Evolutionary conservation across 2,888 invertebrate species (phyloP).

Genomic region (Mythimna loreyi): DNA sequence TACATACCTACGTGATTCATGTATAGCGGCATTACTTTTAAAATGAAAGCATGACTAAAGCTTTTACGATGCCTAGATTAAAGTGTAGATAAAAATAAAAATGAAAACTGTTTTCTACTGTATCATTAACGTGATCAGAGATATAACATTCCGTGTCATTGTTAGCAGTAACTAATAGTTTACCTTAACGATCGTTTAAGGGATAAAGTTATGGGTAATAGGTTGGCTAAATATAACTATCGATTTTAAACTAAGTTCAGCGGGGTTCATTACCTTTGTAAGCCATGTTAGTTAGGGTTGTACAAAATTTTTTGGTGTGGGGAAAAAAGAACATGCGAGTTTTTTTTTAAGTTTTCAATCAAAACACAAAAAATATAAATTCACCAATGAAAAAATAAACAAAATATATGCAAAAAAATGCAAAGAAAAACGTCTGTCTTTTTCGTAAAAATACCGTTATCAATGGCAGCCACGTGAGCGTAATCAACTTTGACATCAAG

Average conservation of each 20-base stretch:
- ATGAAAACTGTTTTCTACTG: conserved; percentile 28
- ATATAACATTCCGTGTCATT: conserved; percentile 34
- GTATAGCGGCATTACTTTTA: conserved; percentile 34
- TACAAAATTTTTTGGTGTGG: too few relatives aligned
- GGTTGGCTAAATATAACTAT: conserved; percentile 6
- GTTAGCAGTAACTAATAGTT: conserved; percentile 43
- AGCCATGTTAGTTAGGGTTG: not conserved
- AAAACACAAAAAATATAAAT: too few relatives aligned
- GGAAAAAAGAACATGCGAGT: too few relatives aligned
- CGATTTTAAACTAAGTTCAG: conserved; percentile 23
- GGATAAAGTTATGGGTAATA: conserved; percentile 9
- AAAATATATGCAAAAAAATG: too few relatives aligned
- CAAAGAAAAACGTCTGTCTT: too few relatives aligned
- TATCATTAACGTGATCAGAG: conserved; percentile 28
- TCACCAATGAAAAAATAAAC: too few relatives aligned
- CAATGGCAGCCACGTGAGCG: too few relatives aligned
- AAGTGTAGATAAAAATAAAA: conserved; percentile 38
- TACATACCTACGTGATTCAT: not conserved
- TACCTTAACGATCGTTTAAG: conserved; percentile 13
- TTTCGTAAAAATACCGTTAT: too few relatives aligned
- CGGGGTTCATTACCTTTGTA: conserved; percentile 13
- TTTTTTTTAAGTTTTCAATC: too few relatives aligned
- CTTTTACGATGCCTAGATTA: conserved; percentile 64
- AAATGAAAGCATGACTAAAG: conserved; percentile 61
- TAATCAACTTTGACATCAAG: too few relatives aligned